phyloP scores from a whole-genome alignment of 1,140 invertebrate species.

The Phocides pigmalion region DNA sequence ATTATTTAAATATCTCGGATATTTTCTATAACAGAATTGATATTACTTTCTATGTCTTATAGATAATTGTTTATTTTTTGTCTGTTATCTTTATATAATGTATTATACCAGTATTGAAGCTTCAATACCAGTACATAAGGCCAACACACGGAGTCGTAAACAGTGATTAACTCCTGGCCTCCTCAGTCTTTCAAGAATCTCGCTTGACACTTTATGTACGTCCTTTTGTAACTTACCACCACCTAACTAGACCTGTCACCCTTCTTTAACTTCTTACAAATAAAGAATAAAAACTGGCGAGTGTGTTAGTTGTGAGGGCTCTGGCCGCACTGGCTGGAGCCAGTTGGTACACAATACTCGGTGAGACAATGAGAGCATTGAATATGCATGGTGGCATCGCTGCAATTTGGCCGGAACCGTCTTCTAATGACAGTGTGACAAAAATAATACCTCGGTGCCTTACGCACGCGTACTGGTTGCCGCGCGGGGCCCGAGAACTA shows the following conservation, averaged over 20 bases:
- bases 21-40: no score
- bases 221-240: constrained; percentile 50
- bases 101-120: no score
- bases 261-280: constrained; percentile 1
- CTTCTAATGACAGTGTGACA: constrained; percentile 72
- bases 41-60: no score
- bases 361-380: constrained; percentile 65
- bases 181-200: constrained; percentile 47
- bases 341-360: constrained; percentile 57
- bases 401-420: constrained; percentile 69
- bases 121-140: no score
- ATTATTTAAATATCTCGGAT: no score
- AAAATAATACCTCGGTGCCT: constrained; percentile 56
- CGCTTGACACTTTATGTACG: constrained; percentile 58
- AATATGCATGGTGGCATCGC: constrained; percentile 72
- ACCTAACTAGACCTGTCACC: constrained; percentile 36
- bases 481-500: no score
- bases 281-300: neutral
- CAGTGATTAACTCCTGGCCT: constrained; percentile 23
- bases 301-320: constrained; percentile 32
- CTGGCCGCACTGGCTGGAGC: constrained; percentile 35
- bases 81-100: no score
- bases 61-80: no score
- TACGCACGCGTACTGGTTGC: constrained; percentile 3
- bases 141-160: constrained; percentile 10